A percentile compares a stretch with the other conserved stretches of the same genome.
phyloP scores from a whole-genome alignment of 2,797 vertebrate genomes.

The Microctenopoma steveboyesi region DNA sequence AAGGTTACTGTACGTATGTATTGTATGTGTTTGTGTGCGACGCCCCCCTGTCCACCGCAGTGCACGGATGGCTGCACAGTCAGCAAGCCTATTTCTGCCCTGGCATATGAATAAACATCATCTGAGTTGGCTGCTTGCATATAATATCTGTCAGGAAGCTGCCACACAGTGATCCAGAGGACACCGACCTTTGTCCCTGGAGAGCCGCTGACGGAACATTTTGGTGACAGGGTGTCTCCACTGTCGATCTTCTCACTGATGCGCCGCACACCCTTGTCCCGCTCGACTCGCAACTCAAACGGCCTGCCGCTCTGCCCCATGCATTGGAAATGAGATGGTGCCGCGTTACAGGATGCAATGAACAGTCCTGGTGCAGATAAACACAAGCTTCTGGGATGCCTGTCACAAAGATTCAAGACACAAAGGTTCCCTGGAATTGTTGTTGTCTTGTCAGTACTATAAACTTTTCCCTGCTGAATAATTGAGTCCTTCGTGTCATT shows the following conservation, averaged over 20 bases:
- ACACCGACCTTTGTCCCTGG: conserved; percentile 66
- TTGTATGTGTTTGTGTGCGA: conserved; percentile 17
- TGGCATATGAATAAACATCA: conserved; percentile 80
- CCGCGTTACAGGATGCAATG: conserved; percentile 45
- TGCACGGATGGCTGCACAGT: conserved; percentile 72
- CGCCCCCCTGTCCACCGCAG: conserved; percentile 38
- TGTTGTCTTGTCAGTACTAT: conserved; percentile 58
- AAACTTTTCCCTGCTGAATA: conserved; percentile 66
- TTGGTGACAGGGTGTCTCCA: conserved; percentile 74
- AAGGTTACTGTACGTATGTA: background rate
- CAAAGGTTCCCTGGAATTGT: conserved; percentile 58
- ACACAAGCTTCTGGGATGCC: conserved; percentile 44
- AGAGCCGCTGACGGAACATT: conserved; percentile 54
- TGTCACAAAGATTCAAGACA: conserved; percentile 53
- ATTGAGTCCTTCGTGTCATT: conserved; percentile 60
- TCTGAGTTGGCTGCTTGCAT: conserved; percentile 73
- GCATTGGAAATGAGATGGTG: conserved; percentile 70
- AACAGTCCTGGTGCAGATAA: conserved; percentile 55
- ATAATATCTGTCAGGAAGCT: conserved; percentile 77
- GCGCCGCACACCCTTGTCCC: conserved; percentile 58
- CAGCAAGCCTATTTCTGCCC: conserved; percentile 68
- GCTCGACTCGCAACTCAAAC: conserved; percentile 31
- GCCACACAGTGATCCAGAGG: conserved; percentile 67
- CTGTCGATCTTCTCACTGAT: conserved; percentile 65
- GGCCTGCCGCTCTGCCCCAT: conserved; percentile 28